Conservation (phyloP, 2,113 vertebrate genomes). For the Clinocottus analis region DNA sequence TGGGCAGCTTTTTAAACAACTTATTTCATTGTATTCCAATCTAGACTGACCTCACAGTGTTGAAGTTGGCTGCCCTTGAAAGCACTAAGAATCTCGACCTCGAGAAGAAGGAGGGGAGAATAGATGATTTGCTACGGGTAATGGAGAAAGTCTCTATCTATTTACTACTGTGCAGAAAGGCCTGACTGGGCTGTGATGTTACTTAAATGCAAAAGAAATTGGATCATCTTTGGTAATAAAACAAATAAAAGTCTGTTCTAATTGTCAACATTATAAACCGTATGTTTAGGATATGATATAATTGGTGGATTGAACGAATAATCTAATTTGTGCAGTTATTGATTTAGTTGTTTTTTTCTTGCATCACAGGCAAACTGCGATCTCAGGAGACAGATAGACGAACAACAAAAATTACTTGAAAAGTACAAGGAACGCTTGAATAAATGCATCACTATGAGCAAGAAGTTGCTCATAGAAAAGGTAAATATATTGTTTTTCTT, state of each 20-base stretch:
- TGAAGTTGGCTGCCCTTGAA: conserved; percentile 98
- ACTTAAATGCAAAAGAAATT: not conserved
- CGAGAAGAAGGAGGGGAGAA: conserved; percentile 99
- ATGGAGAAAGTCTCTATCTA: conserved; percentile 68
- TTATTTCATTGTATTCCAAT: conserved; percentile 30
- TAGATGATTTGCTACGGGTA: conserved; percentile 99
- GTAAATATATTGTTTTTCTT: conserved; percentile 72
- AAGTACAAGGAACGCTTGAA: conserved; percentile 99
- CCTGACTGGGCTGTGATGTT: not conserved
- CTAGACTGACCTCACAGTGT: conserved; percentile 97
- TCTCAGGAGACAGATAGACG: conserved; percentile 99
- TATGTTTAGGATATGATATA: not conserved
- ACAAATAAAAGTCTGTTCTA: not conserved
- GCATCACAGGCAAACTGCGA: conserved; percentile 95
- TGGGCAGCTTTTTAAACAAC: not conserved
- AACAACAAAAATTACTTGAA: conserved; percentile 99
- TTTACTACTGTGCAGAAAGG: not conserved
- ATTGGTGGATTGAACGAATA: conserved; percentile 1
- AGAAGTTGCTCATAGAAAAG: conserved; percentile 99
- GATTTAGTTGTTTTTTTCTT: conserved; percentile 13
- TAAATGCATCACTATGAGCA: conserved; percentile 99
- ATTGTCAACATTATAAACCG: not conserved
- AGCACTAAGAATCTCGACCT: conserved; percentile 99
- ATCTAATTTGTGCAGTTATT: not conserved
- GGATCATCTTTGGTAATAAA: not conserved